These are phyloP conservation scores for Drosophila pruinosa DNA, from an alignment of 1,140 invertebrate species.

Conservation along the genomic window DNA sequence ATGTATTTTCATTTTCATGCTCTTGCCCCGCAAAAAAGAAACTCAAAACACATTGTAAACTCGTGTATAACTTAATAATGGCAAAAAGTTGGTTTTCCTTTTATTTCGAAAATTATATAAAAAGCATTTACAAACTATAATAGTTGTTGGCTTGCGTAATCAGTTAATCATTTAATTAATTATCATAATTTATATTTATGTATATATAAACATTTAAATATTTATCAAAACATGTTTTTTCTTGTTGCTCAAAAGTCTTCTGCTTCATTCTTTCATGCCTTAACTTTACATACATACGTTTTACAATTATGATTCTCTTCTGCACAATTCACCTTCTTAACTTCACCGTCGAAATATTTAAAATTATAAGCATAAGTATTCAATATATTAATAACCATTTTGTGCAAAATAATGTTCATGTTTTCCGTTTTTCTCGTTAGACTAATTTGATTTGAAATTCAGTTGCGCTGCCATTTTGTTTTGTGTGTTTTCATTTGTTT, in stretches of 20 bases:
- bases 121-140: slow-evolving; percentile 80
- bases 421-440: slow-evolving; percentile 37
- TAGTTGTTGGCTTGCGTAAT: slow-evolving; percentile 78
- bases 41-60: slow-evolving; percentile 57
- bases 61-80: slow-evolving; percentile 73
- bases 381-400: slow-evolving; percentile 61
- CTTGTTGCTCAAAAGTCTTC: slow-evolving; percentile 80
- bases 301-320: slow-evolving; percentile 51
- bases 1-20: slow-evolving; percentile 38
- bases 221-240: slow-evolving; percentile 80
- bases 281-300: slow-evolving; percentile 72
- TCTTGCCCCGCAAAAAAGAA: slow-evolving; percentile 47
- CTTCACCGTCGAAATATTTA: slow-evolving; percentile 35
- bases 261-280: slow-evolving; percentile 56
- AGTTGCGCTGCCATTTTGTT: slow-evolving; percentile 70
- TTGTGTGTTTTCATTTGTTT: slow-evolving; percentile 36
- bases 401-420: slow-evolving; percentile 69
- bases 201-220: slow-evolving; percentile 77
- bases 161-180: slow-evolving; percentile 67
- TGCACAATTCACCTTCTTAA: slow-evolving; percentile 20
- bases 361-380: slow-evolving; percentile 55
- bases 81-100: slow-evolving; percentile 68
- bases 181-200: slow-evolving; percentile 52
- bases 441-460: slow-evolving; percentile 81
- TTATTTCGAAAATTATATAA: slow-evolving; percentile 78